These are phyloP conservation scores for Araneus ventricosus DNA, from an alignment of 1,140 invertebrate species.

Conservation along the genomic window DNA sequence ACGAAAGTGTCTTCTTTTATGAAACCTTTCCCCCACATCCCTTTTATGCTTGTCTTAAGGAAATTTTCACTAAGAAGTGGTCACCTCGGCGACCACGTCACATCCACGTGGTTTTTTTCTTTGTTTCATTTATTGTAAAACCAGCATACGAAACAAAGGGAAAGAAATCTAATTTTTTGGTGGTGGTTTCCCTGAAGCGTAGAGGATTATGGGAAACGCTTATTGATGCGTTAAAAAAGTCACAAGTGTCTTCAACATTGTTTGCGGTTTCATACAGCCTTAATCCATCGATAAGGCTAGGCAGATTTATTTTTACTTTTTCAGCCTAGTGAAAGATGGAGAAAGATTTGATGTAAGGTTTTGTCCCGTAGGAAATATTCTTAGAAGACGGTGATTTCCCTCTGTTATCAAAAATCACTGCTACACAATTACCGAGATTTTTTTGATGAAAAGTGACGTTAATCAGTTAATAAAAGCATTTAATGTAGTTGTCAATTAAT, in stretches of 20 bases:
- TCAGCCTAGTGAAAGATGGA: background rate
- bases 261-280: background rate
- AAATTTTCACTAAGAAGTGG: conserved; percentile 41
- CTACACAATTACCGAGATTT: no score
- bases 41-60: conserved; percentile 68
- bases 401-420: no score
- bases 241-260: background rate
- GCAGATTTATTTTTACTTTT: background rate
- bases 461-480: no score
- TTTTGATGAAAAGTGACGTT: no score
- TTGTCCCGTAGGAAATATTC: background rate
- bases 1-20: conserved; percentile 35
- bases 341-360: background rate
- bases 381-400: background rate
- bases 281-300: background rate
- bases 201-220: conserved; percentile 31
- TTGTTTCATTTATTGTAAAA: conserved; percentile 42
- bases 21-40: conserved; percentile 33
- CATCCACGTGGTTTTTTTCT: conserved; percentile 65
- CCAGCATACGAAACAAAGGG: conserved; percentile 21
- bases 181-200: background rate
- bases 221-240: conserved; percentile 28
- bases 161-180: conserved; percentile 30
- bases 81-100: conserved; percentile 42
- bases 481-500: no score